A percentile compares a stretch with the other conserved stretches of the same genome.
These are phyloP conservation scores for Diaphora mendica DNA, from an alignment of 2,888 invertebrate genomes.

Conservation along the genomic window DNA sequence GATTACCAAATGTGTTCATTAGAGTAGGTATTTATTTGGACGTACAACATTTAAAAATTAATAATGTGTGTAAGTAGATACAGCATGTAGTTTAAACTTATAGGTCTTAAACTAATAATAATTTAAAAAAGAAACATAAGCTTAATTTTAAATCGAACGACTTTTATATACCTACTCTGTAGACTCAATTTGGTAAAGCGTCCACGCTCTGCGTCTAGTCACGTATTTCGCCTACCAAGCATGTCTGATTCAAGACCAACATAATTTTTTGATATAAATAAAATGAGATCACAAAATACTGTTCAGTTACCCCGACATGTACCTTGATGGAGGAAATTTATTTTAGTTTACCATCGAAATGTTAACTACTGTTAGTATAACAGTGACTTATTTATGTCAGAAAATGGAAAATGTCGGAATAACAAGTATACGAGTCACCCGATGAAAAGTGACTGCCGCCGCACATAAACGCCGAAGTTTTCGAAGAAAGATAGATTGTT, in stretches of 20 bases:
- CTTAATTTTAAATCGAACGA: conserved; percentile 24
- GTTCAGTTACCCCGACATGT: neutral
- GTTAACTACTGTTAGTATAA: neutral
- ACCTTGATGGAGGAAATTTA: neutral
- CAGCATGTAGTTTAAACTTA: too few relatives aligned
- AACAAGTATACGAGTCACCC: too few relatives aligned
- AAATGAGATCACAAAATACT: neutral
- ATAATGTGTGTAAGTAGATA: too few relatives aligned
- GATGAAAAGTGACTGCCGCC: too few relatives aligned
- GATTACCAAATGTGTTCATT: too few relatives aligned
- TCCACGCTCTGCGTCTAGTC: neutral
- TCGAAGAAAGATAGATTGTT: too few relatives aligned
- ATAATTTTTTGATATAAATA: neutral
- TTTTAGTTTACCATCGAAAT: neutral
- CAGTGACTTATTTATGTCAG: too few relatives aligned
- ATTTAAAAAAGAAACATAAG: neutral
- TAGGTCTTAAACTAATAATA: neutral
- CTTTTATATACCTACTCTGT: conserved; percentile 8
- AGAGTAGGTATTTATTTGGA: too few relatives aligned
- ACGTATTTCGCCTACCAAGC: neutral
- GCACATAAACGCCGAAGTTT: too few relatives aligned
- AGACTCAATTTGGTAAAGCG: conserved; percentile 21
- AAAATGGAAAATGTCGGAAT: too few relatives aligned
- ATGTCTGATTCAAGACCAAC: neutral
- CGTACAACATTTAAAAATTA: too few relatives aligned